Percentiles rank a stretch among this genome's conserved stretches.
phyloP scores from a whole-genome alignment of 2,888 invertebrate species.

The Chrysodeixis includens region DNA sequence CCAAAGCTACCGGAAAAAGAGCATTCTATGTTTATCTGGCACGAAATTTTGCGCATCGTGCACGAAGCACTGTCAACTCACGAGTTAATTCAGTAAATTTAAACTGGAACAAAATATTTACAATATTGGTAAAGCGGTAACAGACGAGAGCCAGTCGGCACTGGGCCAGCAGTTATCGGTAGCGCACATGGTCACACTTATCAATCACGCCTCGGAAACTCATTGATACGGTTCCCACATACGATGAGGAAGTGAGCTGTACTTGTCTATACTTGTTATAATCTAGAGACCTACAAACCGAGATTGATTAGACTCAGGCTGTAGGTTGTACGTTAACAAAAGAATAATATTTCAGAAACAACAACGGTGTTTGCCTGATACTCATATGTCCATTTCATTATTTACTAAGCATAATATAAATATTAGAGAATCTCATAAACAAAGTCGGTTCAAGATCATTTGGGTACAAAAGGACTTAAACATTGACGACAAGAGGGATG shows the following conservation, averaged over 20 bases:
- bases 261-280: constrained; percentile 14
- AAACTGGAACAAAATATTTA: background rate
- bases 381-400: background rate
- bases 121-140: background rate
- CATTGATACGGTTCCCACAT: constrained; percentile 21
- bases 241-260: constrained; percentile 18
- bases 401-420: constrained; percentile 6
- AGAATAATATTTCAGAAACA: background rate
- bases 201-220: constrained; percentile 37
- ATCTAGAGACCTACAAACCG: constrained; percentile 16
- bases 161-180: constrained; percentile 37
- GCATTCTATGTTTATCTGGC: background rate
- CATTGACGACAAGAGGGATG: constrained; percentile 36
- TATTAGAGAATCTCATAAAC: background rate
- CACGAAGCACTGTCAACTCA: background rate
- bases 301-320: background rate
- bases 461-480: constrained; percentile 14
- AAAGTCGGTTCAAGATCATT: constrained; percentile 17
- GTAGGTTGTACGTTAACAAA: background rate
- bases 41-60: constrained; percentile 1
- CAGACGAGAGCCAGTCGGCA: constrained; percentile 15
- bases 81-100: constrained; percentile 8
- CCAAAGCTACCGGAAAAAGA: background rate
- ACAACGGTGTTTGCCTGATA: background rate
- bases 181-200: constrained; percentile 43